Evolutionary conservation across 35 echinoderm and acorn worm species (phyloP), one percentile per base, ranked within the genome.

Genomic region (Strongylocentrotus purpuratus): DNA sequence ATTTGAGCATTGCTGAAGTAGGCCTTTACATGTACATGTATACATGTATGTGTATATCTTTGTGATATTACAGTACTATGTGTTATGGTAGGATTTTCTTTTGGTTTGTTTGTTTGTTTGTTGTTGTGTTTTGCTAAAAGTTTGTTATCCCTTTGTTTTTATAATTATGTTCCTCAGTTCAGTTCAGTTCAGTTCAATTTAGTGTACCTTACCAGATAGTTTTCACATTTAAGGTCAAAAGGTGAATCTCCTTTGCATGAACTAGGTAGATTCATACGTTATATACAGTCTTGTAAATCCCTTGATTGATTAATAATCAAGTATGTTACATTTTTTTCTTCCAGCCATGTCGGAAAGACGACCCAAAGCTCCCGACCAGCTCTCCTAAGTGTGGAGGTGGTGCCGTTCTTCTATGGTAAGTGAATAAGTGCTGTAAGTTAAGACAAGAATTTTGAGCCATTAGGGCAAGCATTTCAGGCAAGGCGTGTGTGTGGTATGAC

Each of bases 361-460:
- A 93, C 95, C 9, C 94, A 95, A 31, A 97, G 92, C 32, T 96
- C 88, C 85, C 94, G 95, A 31, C 97, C 97, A 31, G 97, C 97
- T 45, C 95, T 97, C 41, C 94, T 99, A n/a, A 97, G 97, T 85
- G 96, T 96, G 50, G 98, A 99, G 97, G 94, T 99, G 41, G 97
- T 95, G 31, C 98, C 98, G 31, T 99, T 99, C 96, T 97, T 99
- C 87, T 99, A 99, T 94, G 98, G 98, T 99, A 78, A 96, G 98
- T 92, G 33, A 46, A 46, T 46, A 91, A 46, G 88, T 48, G 46
- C 22, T 41, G 46, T 35, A 9, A 91, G 46, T 10, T 91, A 10
- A 46, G 22, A 41, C 33, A 91, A 46, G 33, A 91, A 91, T 22
- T 46, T 46, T 91, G 33, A 91, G 46, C 20, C 46, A 91, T 91